Percentiles rank a stretch among this genome's conserved stretches.
Conservation (phyloP, 2,113 vertebrate species). For the Rhea pennata region DNA sequence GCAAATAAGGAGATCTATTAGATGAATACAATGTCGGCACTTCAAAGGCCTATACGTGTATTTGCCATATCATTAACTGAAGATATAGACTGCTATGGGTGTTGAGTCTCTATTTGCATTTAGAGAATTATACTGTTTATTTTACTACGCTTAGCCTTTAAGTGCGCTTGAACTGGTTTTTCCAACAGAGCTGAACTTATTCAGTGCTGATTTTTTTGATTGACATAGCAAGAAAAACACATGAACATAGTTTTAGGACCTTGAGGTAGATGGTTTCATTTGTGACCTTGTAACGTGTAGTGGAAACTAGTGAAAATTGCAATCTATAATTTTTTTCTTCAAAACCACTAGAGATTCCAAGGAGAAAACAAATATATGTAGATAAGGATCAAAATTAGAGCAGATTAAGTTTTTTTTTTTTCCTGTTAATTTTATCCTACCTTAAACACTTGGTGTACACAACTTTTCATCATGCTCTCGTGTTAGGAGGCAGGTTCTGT, state of each 20-base stretch:
- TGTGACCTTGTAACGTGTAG: neutral
- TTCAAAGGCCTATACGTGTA: conserved; percentile 3
- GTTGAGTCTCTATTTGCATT: conserved; percentile 51
- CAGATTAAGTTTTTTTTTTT: neutral
- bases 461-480: conserved; percentile 30
- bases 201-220: conserved; percentile 44
- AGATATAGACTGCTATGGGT: conserved; percentile 12
- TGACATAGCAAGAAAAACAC: neutral
- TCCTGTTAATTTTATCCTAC: conserved; percentile 18
- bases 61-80: conserved; percentile 26
- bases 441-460: neutral
- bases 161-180: conserved; percentile 53
- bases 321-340: too few relatives aligned
- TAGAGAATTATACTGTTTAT: conserved; percentile 56
- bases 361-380: neutral
- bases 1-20: neutral
- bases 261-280: neutral
- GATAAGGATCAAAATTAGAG: conserved; percentile 3
- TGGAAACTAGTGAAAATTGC: neutral
- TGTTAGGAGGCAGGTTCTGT: neutral
- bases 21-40: conserved; percentile 36
- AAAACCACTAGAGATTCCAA: neutral
- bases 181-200: conserved; percentile 35
- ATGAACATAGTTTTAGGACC: neutral
- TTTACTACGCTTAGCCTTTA: conserved; percentile 31